A percentile compares a stretch with the other conserved stretches of the same genome.
phyloP scores from a whole-genome alignment of 2,888 invertebrate genomes.

The Hypercompe scribonia region DNA sequence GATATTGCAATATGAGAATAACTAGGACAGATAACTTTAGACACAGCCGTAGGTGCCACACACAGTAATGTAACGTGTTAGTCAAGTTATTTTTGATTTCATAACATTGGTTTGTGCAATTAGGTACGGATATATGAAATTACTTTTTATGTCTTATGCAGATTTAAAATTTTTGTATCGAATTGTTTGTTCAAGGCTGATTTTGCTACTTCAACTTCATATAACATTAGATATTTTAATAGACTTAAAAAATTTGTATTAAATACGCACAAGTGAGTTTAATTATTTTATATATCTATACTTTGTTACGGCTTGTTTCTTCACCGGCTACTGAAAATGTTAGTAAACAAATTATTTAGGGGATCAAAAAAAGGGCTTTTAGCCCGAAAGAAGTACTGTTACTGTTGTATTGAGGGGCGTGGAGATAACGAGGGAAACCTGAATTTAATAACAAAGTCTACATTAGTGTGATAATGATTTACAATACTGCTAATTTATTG shows the following conservation, averaged over 20 bases:
- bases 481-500: too few relatives aligned
- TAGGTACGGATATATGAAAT: conserved; percentile 9
- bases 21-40: conserved; percentile 21
- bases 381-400: not conserved
- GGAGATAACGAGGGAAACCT: not conserved
- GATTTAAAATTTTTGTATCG: conserved; percentile 12
- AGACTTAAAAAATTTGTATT: not conserved
- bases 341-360: not conserved
- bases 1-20: conserved; percentile 20
- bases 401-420: too few relatives aligned
- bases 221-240: not conserved
- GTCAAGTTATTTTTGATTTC: conserved; percentile 24
- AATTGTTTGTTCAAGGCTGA: not conserved
- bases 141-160: conserved; percentile 10
- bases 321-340: not conserved
- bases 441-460: not conserved
- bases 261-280: not conserved
- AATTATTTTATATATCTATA: too few relatives aligned
- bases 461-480: too few relatives aligned
- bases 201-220: not conserved
- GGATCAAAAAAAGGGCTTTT: not conserved
- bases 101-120: conserved; percentile 20
- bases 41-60: conserved; percentile 9
- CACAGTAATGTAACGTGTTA: conserved; percentile 20
- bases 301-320: not conserved